Evolutionary conservation across 2,113 vertebrate genomes (phyloP).

Genomic region (Noturus placidus): DNA sequence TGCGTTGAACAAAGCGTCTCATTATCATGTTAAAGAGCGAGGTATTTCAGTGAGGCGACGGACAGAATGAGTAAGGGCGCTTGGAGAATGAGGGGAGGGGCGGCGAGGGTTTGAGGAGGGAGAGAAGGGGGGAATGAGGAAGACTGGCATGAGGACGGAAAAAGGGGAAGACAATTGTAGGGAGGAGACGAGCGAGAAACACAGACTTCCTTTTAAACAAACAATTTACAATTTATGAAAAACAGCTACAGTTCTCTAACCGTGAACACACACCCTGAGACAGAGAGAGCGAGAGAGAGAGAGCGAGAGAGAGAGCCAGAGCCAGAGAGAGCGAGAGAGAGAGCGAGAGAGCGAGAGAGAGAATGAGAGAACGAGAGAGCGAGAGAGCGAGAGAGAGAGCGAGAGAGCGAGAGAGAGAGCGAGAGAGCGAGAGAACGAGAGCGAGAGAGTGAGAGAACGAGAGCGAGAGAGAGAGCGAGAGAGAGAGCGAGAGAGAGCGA

Average conservation of each 20-base stretch:
- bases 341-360: background rate
- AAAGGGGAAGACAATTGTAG: conserved; percentile 8
- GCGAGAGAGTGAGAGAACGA: too few relatives aligned
- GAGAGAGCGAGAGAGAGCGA: background rate
- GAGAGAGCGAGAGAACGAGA: background rate
- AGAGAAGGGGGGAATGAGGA: background rate
- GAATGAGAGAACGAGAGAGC: background rate
- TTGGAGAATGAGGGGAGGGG: background rate
- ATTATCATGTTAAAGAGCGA: conserved; percentile 38
- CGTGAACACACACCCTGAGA: background rate
- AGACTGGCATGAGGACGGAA: conserved; percentile 21
- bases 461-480: background rate
- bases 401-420: background rate
- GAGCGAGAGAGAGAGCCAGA: too few relatives aligned
- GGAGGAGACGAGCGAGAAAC: conserved; percentile 2
- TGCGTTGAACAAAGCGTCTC: conserved; percentile 38
- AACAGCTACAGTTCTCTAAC: background rate
- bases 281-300: background rate
- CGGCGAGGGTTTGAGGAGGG: background rate
- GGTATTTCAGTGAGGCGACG: conserved; percentile 11
- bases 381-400: background rate
- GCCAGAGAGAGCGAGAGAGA: too few relatives aligned
- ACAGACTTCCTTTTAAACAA: conserved; percentile 10
- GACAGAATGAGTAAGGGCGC: conserved; percentile 38
- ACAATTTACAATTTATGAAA: conserved; percentile 1